Conservation (phyloP, 2,797 vertebrate genomes). For the Echeneis naucrates region DNA sequence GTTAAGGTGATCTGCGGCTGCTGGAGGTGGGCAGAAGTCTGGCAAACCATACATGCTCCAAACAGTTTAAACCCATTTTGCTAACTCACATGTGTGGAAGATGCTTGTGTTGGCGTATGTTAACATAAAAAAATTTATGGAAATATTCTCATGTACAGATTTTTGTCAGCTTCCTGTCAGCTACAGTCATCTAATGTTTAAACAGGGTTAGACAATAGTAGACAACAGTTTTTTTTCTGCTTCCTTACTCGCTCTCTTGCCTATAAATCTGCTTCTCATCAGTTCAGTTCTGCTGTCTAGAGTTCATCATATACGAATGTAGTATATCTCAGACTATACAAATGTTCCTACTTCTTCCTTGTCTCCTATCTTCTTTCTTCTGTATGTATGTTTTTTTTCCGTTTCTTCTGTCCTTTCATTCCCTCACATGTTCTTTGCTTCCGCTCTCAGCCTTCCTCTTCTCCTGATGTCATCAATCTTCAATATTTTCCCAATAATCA, state of each 20-base stretch:
- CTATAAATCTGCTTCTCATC: no score
- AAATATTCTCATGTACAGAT: no score
- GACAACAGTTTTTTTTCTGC: not conserved
- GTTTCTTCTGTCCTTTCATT: not conserved
- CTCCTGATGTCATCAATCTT: not conserved
- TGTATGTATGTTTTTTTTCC: no score
- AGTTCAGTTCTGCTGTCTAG: not conserved
- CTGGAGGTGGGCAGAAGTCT: constrained; percentile 9
- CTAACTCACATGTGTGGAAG: no score
- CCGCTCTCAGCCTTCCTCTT: not conserved
- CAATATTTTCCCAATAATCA: not conserved
- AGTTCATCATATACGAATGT: not conserved
- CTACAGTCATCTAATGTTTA: not conserved
- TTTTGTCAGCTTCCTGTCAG: not conserved
- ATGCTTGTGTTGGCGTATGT: no score
- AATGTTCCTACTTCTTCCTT: not conserved
- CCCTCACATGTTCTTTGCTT: not conserved
- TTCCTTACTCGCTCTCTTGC: not conserved
- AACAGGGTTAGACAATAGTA: no score
- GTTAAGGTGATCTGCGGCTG: constrained; percentile 6
- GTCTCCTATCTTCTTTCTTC: not conserved
- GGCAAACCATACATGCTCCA: not conserved
- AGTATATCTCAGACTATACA: not conserved
- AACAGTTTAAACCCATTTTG: not conserved
- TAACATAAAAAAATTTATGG: no score